Base-by-base conservation (phyloP, 2,888 invertebrate genomes). In the Spicauda simplicius region DNA sequence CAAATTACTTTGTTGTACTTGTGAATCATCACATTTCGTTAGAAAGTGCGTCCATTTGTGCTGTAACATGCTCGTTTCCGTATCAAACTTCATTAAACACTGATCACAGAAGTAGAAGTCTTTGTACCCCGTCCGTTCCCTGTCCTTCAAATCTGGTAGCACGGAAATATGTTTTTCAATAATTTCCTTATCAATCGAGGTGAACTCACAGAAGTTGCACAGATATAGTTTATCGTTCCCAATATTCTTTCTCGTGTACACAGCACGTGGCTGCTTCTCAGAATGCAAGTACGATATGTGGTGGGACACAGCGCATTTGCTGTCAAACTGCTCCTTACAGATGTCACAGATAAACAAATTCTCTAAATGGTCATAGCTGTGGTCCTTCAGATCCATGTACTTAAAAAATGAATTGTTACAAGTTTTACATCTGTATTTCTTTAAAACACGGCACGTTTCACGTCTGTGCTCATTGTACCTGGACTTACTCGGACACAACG, bases 11-110 rank as follows among this genome's bases (percentile, higher is more conserved):
- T 57, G 25, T 60, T n/a, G 30, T 8, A 52, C 61, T 45, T 69
- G 83, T 0, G 81, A 80, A 55, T 83, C 84, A n/a, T 86, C 83
- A 30, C 76, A 77, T 0, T 79, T 82, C 48, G 82, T 86, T 0
- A 90, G 70, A 70, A 85, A 90, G 72, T 91, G 91, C 0, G 84
- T 80, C 91, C 90, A 91, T 69, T 91, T 91, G 67, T 92, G 92
- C 16, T 88, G 84, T 0, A 91, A 59, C 88, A 91, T 89, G 6
- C 83, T 80, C 0, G 80, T 82, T 72, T 92, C 90, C 0, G 83
- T 84, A 12, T 78, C 79, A 79, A 90, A 91, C 57, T 86, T 86
- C 37, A 80, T 80, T 52, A 81, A 74, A 61, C 91, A 91, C 54
- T 89, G 86, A 57, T 91, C 87, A 52, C 91, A 92, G 69, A 87